phyloP scores from a whole-genome alignment of 1,140 invertebrate genomes.

The Heliconius melpomene region DNA sequence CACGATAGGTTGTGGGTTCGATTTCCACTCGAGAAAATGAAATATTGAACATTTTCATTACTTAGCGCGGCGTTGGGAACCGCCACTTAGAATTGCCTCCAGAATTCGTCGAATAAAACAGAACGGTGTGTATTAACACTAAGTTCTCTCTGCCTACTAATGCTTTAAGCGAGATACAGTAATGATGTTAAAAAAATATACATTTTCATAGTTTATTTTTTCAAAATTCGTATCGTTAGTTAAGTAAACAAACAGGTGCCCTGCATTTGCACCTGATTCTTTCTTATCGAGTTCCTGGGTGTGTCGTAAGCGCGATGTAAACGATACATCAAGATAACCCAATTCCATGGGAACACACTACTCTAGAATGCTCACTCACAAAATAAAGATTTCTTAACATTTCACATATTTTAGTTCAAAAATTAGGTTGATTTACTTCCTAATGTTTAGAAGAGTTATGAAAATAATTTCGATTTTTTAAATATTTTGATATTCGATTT shows the following conservation, averaged over 20 bases:
- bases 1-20: too few species aligned
- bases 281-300: constrained; percentile 54
- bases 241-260: not conserved
- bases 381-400: constrained; percentile 50
- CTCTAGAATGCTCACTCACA: constrained; percentile 47
- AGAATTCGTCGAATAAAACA: too few species aligned
- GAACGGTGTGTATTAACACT: too few species aligned
- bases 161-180: too few species aligned
- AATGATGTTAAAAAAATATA: too few species aligned
- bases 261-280: constrained; percentile 33
- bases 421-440: not conserved
- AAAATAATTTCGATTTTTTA: not conserved
- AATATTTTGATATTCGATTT: too few species aligned
- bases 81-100: too few species aligned
- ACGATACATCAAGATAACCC: constrained; percentile 76
- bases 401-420: not conserved
- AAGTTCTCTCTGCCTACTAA: too few species aligned
- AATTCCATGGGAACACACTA: constrained; percentile 61
- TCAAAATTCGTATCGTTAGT: not conserved
- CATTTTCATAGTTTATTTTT: not conserved
- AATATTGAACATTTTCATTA: too few species aligned
- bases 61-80: too few species aligned
- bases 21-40: too few species aligned
- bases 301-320: constrained; percentile 50
- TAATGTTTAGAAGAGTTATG: not conserved